Conservation (phyloP, 2,113 vertebrate species). For the Hypanus sabinus region DNA sequence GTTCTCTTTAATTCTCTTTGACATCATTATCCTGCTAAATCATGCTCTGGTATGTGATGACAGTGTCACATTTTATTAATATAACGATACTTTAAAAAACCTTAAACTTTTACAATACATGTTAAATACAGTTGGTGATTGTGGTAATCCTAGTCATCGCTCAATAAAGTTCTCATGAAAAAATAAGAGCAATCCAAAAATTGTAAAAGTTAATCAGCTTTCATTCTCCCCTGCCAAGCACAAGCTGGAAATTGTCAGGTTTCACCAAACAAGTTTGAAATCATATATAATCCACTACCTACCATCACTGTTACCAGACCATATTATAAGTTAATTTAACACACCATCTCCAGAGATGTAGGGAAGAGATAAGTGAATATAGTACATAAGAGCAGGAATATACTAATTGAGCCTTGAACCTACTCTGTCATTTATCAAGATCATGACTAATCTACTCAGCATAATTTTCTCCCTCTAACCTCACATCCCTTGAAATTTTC, state of each 20-base stretch:
- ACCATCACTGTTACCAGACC: not conserved
- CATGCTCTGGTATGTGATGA: not conserved
- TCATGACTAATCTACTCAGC: too few species aligned
- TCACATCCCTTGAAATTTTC: too few species aligned
- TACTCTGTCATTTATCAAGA: too few species aligned
- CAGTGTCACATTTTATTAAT: not conserved
- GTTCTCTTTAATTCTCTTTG: not conserved
- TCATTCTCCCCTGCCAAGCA: not conserved
- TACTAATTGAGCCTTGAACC: too few species aligned
- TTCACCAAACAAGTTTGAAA: not conserved
- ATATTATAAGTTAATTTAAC: not conserved
- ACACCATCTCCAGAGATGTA: not conserved
- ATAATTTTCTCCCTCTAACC: too few species aligned
- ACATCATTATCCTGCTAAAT: not conserved
- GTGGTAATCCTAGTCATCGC: not conserved
- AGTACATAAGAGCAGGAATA: too few species aligned
- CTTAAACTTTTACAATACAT: not conserved
- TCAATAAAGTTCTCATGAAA: conserved; percentile 25
- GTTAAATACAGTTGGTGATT: not conserved
- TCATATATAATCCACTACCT: not conserved
- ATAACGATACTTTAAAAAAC: not conserved
- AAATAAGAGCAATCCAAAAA: not conserved
- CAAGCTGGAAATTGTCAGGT: not conserved
- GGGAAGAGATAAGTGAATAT: not conserved
- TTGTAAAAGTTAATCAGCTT: not conserved